These are phyloP conservation scores for Setipinna tenuifilis DNA, from an alignment of 2,797 vertebrate genomes.

Conservation along the genomic window DNA sequence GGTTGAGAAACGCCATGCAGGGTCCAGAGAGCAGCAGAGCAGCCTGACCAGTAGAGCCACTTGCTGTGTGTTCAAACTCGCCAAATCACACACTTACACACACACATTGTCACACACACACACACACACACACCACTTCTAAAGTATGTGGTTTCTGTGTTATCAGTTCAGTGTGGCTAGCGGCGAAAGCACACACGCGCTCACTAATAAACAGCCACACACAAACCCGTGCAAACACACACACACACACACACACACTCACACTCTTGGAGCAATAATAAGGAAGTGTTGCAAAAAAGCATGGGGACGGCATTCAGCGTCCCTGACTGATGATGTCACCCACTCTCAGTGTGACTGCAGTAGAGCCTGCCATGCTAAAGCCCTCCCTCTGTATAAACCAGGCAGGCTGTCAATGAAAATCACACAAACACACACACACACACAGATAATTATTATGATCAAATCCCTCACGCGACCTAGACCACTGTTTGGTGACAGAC, in stretches of 20 bases:
- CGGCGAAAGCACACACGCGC: too few species aligned
- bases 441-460: background rate
- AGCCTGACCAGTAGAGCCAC: background rate
- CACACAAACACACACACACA: background rate
- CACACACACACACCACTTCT: background rate
- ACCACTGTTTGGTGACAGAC: too few species aligned
- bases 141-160: background rate
- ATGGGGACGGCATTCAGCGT: slow-evolving; percentile 15
- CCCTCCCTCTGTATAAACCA: background rate
- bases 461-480: background rate
- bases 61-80: background rate
- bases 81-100: background rate
- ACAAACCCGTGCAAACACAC: background rate
- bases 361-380: slow-evolving; percentile 23
- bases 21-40: background rate
- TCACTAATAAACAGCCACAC: too few species aligned
- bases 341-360: background rate
- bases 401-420: background rate
- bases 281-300: slow-evolving; percentile 34
- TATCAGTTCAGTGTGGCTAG: background rate
- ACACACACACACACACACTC: background rate
- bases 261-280: background rate
- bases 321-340: slow-evolving; percentile 46
- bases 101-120: background rate
- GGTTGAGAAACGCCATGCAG: background rate